Base-by-base conservation (phyloP, 2,113 vertebrate species). In the Scomber colias region DNA sequence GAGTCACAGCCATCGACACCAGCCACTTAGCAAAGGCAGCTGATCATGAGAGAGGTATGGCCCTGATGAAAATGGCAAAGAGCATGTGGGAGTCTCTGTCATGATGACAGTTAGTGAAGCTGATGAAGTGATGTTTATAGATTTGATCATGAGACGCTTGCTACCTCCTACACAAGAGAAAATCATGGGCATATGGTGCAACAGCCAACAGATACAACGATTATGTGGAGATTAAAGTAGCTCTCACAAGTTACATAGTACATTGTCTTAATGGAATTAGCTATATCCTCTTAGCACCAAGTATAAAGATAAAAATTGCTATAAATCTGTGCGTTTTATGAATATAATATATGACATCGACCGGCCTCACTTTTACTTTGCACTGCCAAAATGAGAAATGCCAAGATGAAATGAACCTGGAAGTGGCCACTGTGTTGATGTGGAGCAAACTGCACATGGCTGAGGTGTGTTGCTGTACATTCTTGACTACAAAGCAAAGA, bases 1-100 rank as follows among this genome's bases (percentile, higher is more conserved):
- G 85, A 92, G 83, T 89, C 88, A 86, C 70, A 87, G 83, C 90
- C 83, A 90, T 92, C 89, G 85, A 91, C 91, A 90, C 87, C 79
- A 87, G 84, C 90, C 90, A 92, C 93, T 92, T 94, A 91, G 77
- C 77, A 54, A 21, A 73, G 72, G 78, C 89, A 87, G 88, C 90
- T 88, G 89, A 91, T 91, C 80, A 85, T 83, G 84, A 80, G 79
- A 85, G 90, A 87, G 78, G 83, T 78, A 89, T 65, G 78, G 81
- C 53, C 72, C 76, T 75, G 81, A 89, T 87, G 88, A 87, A 87
- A 88, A 87, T 48, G 68, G 40, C 71, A 72, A 64, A 69, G 83
- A 80, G 77, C 86, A 81, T 82, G 82, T 86, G 81, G 84, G 87
- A 84, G 81, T 72, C 78, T 74, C 68, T 46, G 72, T 50, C 78